phyloP scores from a whole-genome alignment of 2,113 vertebrate genomes.

The Pterocles orientalis region DNA sequence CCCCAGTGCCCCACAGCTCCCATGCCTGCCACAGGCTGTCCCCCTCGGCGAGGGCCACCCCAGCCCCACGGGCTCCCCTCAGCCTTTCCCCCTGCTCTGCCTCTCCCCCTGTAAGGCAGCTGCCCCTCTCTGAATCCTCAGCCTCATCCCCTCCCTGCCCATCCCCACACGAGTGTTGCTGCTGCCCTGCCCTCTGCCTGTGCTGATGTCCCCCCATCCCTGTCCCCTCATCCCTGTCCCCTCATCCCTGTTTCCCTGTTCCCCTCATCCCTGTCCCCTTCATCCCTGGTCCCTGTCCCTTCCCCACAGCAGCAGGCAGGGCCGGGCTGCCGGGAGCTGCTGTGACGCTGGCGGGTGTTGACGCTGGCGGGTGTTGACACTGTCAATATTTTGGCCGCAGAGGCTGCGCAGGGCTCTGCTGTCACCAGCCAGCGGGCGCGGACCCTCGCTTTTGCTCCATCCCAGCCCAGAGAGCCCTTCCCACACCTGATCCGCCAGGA shows the following conservation, averaged over 20 bases:
- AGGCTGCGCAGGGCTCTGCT: not conserved
- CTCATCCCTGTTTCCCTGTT: no score
- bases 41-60: not conserved
- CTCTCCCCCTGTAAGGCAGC: not conserved
- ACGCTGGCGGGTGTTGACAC: not conserved
- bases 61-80: fast-evolving
- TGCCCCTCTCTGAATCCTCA: not conserved
- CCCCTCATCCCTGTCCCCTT: no score
- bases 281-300: fast-evolving
- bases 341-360: not conserved
- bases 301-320: not conserved
- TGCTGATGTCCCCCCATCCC: not conserved
- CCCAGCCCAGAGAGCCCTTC: not conserved
- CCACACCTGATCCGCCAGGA: not conserved
- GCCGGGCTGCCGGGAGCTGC: not conserved
- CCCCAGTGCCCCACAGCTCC: fast-evolving
- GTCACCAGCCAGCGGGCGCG: fast-evolving
- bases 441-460: fast-evolving
- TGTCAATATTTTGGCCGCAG: not conserved
- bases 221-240: not conserved
- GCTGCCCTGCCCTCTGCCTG: not conserved
- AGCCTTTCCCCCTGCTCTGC: not conserved
- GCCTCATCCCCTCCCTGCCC: not conserved
- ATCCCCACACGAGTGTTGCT: not conserved
- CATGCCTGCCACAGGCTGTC: fast-evolving